phyloP scores from a whole-genome alignment of 2,888 invertebrate species.

The Agonopterix heracliana region DNA sequence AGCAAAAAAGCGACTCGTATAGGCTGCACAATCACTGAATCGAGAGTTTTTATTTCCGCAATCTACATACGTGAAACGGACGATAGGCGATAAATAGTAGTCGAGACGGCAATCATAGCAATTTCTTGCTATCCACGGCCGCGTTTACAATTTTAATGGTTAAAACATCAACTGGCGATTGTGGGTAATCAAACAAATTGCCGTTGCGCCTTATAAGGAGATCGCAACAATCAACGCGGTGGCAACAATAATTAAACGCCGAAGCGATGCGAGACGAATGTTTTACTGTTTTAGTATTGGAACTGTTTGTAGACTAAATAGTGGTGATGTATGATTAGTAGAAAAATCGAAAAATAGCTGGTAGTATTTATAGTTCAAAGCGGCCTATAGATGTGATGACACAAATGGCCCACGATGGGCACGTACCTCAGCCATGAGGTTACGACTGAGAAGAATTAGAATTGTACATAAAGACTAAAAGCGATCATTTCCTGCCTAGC shows the following conservation, averaged over 20 bases:
- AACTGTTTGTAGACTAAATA: slow-evolving; percentile 9
- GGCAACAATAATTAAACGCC: slow-evolving; percentile 65
- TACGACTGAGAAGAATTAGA: too few relatives aligned
- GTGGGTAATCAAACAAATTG: slow-evolving; percentile 67
- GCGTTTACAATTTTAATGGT: slow-evolving; percentile 57
- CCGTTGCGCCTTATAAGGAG: slow-evolving; percentile 59
- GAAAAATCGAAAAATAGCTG: too few relatives aligned
- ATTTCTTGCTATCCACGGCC: slow-evolving; percentile 49
- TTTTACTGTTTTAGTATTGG: slow-evolving; percentile 25
- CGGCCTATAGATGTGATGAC: too few relatives aligned
- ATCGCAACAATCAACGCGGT: slow-evolving; percentile 55
- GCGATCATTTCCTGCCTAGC: too few relatives aligned
- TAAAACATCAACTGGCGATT: slow-evolving; percentile 62
- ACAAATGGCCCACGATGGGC: too few relatives aligned
- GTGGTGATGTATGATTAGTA: background rate
- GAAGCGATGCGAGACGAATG: slow-evolving; percentile 47
- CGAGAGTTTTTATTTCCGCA: slow-evolving; percentile 42
- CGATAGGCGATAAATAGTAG: slow-evolving; percentile 31
- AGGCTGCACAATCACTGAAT: slow-evolving; percentile 43
- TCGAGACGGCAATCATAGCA: slow-evolving; percentile 47
- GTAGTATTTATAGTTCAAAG: too few relatives aligned
- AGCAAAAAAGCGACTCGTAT: slow-evolving; percentile 40
- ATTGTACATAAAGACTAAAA: too few relatives aligned
- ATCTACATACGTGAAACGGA: slow-evolving; percentile 32
- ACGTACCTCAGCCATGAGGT: too few relatives aligned